Percentiles rank a stretch among this genome's conserved stretches.
These are phyloP conservation scores for Drosophila gaucha DNA, from an alignment of 2,888 invertebrate species.

Conservation along the genomic window DNA sequence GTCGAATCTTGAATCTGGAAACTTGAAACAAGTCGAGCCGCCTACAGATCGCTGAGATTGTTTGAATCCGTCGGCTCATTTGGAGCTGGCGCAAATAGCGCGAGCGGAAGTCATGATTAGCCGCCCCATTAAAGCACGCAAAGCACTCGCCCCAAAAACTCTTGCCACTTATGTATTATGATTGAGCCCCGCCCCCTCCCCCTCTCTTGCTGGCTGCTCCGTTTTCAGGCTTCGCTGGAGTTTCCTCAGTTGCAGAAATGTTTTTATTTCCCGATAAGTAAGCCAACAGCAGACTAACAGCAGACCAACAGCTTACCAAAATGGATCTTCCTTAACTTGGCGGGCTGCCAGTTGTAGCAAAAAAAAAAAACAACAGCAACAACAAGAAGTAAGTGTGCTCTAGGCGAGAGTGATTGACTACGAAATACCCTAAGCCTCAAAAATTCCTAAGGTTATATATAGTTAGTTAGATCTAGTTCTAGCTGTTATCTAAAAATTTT, in stretches of 20 bases:
- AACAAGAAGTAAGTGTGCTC: not conserved
- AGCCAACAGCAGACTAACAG: constrained; percentile 14
- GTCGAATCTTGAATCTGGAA: constrained; percentile 21
- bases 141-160: constrained; percentile 21
- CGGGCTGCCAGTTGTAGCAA: constrained; percentile 52
- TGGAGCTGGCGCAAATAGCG: constrained; percentile 49
- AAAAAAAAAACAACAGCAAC: not conserved
- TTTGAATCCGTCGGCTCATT: constrained; percentile 37
- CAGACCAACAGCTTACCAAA: constrained; percentile 32
- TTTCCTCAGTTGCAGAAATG: constrained; percentile 42
- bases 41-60: constrained; percentile 47
- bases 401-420: not conserved
- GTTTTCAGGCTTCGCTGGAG: constrained; percentile 6
- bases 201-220: not conserved
- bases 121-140: constrained; percentile 58
- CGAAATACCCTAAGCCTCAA: not conserved
- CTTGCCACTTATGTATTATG: constrained; percentile 18
- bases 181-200: constrained; percentile 1
- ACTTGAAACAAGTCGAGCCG: constrained; percentile 56
- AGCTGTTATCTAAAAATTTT: too few relatives aligned
- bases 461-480: too few relatives aligned
- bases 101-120: constrained; percentile 80
- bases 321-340: constrained; percentile 52
- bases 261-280: constrained; percentile 67
- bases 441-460: too few relatives aligned